Evolutionary conservation across 2,113 vertebrate genomes (phyloP).

Genomic region (Rhea americana): DNA sequence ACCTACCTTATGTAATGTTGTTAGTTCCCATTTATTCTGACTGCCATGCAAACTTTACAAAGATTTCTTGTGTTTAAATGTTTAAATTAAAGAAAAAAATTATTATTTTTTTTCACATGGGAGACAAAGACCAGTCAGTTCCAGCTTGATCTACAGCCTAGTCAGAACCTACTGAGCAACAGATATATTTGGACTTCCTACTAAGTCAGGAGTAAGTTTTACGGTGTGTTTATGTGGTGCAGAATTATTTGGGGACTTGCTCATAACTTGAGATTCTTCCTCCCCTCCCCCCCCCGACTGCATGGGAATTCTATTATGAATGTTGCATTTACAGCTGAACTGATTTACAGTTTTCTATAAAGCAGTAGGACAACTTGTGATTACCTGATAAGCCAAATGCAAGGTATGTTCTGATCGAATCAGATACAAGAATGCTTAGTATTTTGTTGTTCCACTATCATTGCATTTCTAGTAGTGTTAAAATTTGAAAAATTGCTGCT

Average conservation of each 20-base stretch:
- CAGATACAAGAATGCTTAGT: neutral
- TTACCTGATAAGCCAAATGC: neutral
- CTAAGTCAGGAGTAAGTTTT: neutral
- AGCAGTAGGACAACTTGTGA: neutral
- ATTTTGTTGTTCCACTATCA: neutral
- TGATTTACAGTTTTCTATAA: neutral
- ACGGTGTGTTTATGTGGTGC: neutral
- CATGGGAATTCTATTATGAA: neutral
- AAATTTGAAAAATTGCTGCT: neutral
- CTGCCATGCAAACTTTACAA: neutral
- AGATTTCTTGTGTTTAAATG: neutral
- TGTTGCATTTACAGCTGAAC: neutral
- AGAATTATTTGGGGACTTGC: neutral
- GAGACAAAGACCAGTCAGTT: neutral
- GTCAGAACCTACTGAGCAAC: neutral
- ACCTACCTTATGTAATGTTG: neutral
- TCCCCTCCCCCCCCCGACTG: neutral
- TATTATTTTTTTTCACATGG: neutral
- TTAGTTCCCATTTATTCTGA: neutral
- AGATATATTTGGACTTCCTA: neutral
- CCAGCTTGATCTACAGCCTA: neutral
- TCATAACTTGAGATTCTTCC: neutral
- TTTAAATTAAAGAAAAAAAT: neutral
- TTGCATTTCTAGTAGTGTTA: neutral
- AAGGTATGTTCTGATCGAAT: neutral